Evolutionary conservation across 1,140 invertebrate species (phyloP).

Genomic region (Drosophila sulfurigaster): DNA sequence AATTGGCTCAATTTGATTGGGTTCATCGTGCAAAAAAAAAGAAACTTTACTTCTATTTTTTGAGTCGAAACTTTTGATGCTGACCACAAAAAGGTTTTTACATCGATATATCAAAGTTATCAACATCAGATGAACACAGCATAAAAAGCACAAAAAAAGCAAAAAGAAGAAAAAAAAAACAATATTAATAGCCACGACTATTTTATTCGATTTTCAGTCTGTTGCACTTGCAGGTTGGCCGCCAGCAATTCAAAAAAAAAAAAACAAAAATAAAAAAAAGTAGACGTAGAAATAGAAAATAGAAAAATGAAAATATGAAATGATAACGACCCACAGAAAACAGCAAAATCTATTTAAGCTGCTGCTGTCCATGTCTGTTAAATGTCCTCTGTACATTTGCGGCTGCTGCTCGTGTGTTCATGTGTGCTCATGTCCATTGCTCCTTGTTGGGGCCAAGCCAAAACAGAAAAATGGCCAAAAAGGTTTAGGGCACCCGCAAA

Average conservation of each 20-base stretch:
- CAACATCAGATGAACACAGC: conserved; percentile 46
- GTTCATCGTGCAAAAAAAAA: conserved; percentile 11
- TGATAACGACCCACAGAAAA: conserved; percentile 11
- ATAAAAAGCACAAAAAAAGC: background rate
- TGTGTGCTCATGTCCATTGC: conserved; percentile 29
- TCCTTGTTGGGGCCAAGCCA: conserved; percentile 1
- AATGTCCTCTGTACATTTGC: conserved; percentile 32
- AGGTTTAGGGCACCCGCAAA: conserved; percentile 57
- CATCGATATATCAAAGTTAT: conserved; percentile 68
- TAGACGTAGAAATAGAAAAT: conserved; percentile 23
- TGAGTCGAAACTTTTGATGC: conserved; percentile 42
- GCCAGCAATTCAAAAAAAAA: conserved; percentile 33
- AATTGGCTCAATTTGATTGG: conserved; percentile 41
- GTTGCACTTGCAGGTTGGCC: conserved; percentile 71
- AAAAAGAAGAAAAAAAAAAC: background rate
- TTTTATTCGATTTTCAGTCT: conserved; percentile 57
- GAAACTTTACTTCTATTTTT: conserved; percentile 17
- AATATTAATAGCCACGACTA: conserved; percentile 59
- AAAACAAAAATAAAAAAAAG: conserved; percentile 18
- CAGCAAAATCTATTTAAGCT: conserved; percentile 59
- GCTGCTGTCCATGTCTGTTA: conserved; percentile 52
- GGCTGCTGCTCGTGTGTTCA: conserved; percentile 6
- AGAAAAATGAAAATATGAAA: conserved; percentile 34
- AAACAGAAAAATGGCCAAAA: conserved; percentile 17
- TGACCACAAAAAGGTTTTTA: conserved; percentile 33